These are phyloP conservation scores for Clarias magur DNA, from an alignment of 2,113 vertebrate genomes.

Conservation along the genomic window DNA sequence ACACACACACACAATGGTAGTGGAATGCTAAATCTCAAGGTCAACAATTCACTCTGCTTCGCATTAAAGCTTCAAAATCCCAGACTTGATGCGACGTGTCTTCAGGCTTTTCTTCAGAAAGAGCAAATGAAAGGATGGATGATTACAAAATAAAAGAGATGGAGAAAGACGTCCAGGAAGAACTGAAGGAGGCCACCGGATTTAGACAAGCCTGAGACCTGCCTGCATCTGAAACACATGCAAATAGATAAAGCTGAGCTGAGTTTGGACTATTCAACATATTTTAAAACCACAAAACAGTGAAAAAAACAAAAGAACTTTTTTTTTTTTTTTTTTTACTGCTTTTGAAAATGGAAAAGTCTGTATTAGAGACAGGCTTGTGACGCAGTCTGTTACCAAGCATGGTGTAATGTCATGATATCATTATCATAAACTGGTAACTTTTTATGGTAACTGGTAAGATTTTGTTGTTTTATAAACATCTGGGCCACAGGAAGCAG, in stretches of 20 bases:
- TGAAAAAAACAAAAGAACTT: background rate
- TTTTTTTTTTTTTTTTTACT: background rate
- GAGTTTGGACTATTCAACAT: background rate
- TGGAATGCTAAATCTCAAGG: background rate
- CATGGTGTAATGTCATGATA: background rate
- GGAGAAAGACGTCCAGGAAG: background rate
- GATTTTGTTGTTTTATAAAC: background rate
- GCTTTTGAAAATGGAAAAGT: background rate
- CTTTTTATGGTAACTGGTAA: background rate
- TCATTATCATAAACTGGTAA: background rate
- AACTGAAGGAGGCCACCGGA: background rate
- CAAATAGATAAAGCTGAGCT: background rate
- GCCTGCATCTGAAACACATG: background rate
- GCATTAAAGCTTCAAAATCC: background rate
- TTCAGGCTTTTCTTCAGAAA: background rate
- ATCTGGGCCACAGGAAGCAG: background rate
- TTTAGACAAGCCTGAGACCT: background rate
- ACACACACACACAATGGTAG: background rate
- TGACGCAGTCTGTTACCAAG: background rate
- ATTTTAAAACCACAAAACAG: background rate
- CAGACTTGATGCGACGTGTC: background rate
- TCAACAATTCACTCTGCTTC: background rate
- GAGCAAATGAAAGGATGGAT: background rate
- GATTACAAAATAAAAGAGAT: background rate
- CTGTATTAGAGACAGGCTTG: background rate